Conservation (phyloP, 2,888 invertebrate species). For the Brachynemurus nebulosus region DNA sequence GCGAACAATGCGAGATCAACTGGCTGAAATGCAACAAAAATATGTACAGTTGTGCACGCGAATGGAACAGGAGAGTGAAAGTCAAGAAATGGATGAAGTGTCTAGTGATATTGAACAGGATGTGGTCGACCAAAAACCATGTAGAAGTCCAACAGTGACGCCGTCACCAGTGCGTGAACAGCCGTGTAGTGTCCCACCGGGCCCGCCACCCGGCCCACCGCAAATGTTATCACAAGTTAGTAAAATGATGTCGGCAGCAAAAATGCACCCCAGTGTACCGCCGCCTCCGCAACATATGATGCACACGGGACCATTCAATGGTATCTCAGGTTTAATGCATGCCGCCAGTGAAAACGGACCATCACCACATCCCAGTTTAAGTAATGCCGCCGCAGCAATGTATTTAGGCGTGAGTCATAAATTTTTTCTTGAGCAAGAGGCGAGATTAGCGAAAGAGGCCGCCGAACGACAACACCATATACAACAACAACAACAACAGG, state of each 20-base stretch:
- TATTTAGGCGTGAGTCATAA: slow-evolving; percentile 67
- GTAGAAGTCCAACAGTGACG: slow-evolving; percentile 37
- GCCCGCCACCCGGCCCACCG: slow-evolving; percentile 24
- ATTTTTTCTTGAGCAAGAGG: slow-evolving; percentile 66
- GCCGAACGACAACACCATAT: slow-evolving; percentile 37
- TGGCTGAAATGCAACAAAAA: slow-evolving; percentile 84
- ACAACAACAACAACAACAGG: slow-evolving; percentile 31
- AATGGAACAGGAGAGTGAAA: slow-evolving; percentile 67
- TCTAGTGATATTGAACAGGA: slow-evolving; percentile 55
- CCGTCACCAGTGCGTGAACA: slow-evolving; percentile 39
- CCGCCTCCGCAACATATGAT: slow-evolving; percentile 36
- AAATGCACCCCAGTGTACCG: slow-evolving; percentile 37
- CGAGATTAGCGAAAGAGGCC: slow-evolving; percentile 52
- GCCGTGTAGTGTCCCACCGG: slow-evolving; percentile 30
- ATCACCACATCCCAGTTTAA: slow-evolving; percentile 44
- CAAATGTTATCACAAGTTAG: slow-evolving; percentile 46
- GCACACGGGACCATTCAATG: slow-evolving; percentile 41
- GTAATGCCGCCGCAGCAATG: slow-evolving; percentile 51
- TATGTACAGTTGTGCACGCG: slow-evolving; percentile 76
- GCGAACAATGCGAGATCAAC: slow-evolving; percentile 75
- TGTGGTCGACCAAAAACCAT: slow-evolving; percentile 14
- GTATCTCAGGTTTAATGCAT: slow-evolving; percentile 33
- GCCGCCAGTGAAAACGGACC: slow-evolving; percentile 33
- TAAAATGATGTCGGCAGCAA: slow-evolving; percentile 47
- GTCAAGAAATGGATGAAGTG: slow-evolving; percentile 58